phyloP scores from a whole-genome alignment of 2,797 vertebrate genomes.

The Microtus agrestis region DNA sequence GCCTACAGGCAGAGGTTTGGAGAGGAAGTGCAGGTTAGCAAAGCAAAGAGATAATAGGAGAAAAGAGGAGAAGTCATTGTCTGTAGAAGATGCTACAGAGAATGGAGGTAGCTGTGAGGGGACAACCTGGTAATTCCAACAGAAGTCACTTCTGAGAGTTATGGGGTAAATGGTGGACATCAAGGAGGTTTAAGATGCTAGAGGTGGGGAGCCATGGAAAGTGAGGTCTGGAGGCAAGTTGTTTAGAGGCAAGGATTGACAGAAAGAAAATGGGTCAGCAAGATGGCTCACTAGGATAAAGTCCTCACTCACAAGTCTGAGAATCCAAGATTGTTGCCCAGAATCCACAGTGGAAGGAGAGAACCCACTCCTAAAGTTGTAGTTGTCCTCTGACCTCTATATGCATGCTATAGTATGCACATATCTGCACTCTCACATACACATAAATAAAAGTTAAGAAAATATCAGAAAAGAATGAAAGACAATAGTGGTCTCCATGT shows the following conservation, averaged over 20 bases:
- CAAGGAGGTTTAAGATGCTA: background rate
- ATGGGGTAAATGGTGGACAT: background rate
- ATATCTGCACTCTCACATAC: background rate
- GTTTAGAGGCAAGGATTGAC: background rate
- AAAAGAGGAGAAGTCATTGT: accelerated
- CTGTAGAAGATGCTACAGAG: background rate
- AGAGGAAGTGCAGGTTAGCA: background rate
- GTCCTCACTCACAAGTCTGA: background rate
- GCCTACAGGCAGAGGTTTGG: background rate
- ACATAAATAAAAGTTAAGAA: background rate
- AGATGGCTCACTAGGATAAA: background rate
- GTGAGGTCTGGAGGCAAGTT: background rate
- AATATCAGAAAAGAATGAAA: background rate
- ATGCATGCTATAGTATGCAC: too few species aligned
- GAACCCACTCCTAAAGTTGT: background rate
- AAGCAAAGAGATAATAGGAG: background rate
- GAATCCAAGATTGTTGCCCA: background rate
- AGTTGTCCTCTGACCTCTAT: background rate
- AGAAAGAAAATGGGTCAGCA: background rate
- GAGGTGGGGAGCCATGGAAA: background rate
- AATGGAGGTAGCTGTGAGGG: accelerated
- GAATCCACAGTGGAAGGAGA: background rate
- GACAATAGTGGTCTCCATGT: background rate
- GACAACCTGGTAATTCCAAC: background rate
- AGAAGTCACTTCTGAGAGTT: background rate